A percentile compares a stretch with the other conserved stretches of the same genome.
phyloP scores from a whole-genome alignment of 2,113 vertebrate genomes.

The Onychostoma macrolepis region DNA sequence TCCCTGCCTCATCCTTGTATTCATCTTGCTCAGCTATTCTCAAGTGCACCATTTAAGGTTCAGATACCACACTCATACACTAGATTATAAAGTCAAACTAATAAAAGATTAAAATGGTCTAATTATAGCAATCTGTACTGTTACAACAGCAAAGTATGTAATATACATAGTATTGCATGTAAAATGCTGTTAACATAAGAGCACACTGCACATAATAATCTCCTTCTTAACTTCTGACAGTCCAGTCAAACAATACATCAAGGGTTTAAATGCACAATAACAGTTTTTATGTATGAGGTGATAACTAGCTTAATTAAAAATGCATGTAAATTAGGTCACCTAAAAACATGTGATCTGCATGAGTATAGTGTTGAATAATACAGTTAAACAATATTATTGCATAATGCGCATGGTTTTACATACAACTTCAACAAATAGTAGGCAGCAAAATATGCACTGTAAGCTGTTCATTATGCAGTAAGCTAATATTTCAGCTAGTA shows the following conservation, averaged over 20 bases:
- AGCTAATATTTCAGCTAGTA: not conserved
- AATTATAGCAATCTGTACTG: not conserved
- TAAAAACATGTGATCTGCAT: not conserved
- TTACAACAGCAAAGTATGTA: not conserved
- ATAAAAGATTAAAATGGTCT: not conserved
- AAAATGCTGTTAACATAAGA: not conserved
- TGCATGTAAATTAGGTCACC: not conserved
- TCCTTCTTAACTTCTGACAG: not conserved
- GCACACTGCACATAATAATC: not conserved
- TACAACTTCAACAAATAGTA: not conserved
- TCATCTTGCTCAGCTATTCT: not conserved
- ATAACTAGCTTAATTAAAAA: not conserved
- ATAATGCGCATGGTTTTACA: not conserved
- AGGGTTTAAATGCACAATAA: not conserved
- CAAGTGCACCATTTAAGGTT: slow-evolving; percentile 2
- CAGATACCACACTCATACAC: not conserved
- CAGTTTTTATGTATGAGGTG: not conserved
- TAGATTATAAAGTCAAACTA: not conserved
- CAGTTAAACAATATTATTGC: not conserved
- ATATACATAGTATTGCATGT: not conserved
- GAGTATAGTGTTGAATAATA: not conserved
- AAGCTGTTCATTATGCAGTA: not conserved
- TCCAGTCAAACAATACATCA: not conserved
- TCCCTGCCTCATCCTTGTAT: not conserved
- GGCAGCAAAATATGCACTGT: not conserved